These are phyloP conservation scores for Dermatemys mawii DNA, from an alignment of 2,113 vertebrate genomes.

Conservation along the genomic window DNA sequence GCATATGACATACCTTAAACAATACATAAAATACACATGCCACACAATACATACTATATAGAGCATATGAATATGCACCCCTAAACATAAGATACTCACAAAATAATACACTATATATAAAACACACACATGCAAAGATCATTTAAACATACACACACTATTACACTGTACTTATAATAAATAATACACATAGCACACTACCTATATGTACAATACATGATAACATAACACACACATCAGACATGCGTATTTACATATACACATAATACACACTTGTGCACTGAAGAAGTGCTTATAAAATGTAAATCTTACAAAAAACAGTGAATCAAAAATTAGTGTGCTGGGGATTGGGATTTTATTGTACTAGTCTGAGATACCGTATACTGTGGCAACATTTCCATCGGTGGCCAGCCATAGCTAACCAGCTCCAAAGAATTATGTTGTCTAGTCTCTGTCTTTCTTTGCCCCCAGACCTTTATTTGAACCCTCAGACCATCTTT, in stretches of 20 bases:
- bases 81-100: accelerated
- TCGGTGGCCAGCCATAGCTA: not conserved
- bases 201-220: not conserved
- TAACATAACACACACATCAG: not conserved
- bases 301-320: not conserved
- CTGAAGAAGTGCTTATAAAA: not conserved
- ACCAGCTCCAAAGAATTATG: not conserved
- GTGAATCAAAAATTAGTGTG: constrained; percentile 4
- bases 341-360: not conserved
- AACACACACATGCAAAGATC: accelerated
- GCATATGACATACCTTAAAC: accelerated
- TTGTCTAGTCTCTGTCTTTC: not conserved
- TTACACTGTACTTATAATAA: not conserved
- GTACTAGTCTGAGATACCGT: not conserved
- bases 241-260: not conserved
- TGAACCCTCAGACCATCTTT: not conserved
- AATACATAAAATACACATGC: accelerated
- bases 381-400: not conserved
- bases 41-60: not conserved
- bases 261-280: not conserved
- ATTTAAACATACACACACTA: not conserved
- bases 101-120: accelerated
- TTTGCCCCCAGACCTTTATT: not conserved
- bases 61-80: not conserved
- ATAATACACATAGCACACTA: not conserved